These are phyloP conservation scores for Butorides virescens DNA, from an alignment of 2,113 vertebrate species.

Conservation along the genomic window DNA sequence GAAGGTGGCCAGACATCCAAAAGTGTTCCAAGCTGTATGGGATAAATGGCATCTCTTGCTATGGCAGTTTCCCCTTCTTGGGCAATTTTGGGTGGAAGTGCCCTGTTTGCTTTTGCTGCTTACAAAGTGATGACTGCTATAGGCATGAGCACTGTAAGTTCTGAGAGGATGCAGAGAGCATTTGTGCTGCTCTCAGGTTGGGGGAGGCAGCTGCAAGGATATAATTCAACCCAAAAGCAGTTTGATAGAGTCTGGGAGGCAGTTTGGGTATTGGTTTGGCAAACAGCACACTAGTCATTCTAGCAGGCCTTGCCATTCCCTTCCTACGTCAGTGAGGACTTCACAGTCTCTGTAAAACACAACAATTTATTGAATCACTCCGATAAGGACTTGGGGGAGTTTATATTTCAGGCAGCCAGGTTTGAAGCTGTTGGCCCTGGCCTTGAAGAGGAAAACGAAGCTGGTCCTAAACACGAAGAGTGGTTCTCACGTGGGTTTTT, in stretches of 20 bases:
- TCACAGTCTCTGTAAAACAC: neutral
- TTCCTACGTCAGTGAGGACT: neutral
- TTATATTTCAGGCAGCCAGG: neutral
- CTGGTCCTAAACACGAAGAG: neutral
- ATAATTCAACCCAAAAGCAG: neutral
- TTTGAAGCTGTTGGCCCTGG: neutral
- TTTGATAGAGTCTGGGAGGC: neutral
- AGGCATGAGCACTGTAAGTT: neutral
- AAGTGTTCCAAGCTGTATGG: rapidly evolving
- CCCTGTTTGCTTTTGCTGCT: neutral
- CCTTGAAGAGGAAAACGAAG: neutral
- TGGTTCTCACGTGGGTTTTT: constrained; percentile 44
- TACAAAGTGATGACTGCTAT: neutral
- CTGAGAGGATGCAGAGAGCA: neutral
- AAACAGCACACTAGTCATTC: neutral
- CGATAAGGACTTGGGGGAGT: neutral
- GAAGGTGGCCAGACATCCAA: neutral
- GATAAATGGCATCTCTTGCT: no score
- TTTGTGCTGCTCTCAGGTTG: neutral
- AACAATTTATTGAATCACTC: neutral
- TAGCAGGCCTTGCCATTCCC: neutral
- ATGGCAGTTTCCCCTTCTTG: neutral
- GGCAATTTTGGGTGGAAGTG: neutral
- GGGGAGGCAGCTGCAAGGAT: neutral
- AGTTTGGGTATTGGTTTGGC: neutral